Evolutionary conservation across 2,113 vertebrate species (phyloP).

Genomic region (Lagenorhynchus albirostris): DNA sequence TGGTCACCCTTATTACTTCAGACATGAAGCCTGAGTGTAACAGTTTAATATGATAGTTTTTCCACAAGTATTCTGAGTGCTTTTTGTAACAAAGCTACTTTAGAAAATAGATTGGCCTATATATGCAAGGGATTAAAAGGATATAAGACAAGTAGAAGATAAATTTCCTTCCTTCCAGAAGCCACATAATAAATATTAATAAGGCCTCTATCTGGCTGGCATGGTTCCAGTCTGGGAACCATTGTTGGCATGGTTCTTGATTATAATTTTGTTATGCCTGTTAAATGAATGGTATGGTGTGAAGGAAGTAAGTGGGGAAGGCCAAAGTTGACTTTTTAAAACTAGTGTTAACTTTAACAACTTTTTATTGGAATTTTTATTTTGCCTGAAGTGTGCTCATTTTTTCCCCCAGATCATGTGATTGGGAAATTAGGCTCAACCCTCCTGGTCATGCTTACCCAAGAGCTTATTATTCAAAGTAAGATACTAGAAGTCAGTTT

Average conservation of each 20-base stretch:
- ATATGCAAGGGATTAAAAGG: background rate
- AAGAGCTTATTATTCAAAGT: constrained; percentile 4
- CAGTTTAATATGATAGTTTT: constrained; percentile 18
- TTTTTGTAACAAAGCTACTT: background rate
- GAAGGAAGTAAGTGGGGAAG: background rate
- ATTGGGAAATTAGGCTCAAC: background rate
- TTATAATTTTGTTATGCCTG: background rate
- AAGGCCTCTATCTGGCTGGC: background rate
- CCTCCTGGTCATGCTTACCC: background rate
- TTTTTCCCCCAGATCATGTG: background rate
- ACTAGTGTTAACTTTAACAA: background rate
- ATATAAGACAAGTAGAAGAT: background rate
- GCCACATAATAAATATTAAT: background rate
- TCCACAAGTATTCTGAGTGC: background rate
- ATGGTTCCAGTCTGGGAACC: background rate
- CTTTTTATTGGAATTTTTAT: background rate
- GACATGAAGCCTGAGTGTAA: background rate
- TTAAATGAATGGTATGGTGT: background rate
- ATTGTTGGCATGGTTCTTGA: background rate
- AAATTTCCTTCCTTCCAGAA: background rate
- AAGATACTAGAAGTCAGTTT: background rate
- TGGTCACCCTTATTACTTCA: background rate
- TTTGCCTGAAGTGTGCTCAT: background rate
- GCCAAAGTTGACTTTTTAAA: background rate
- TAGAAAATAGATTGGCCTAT: background rate